Base-by-base conservation (phyloP, 2,113 vertebrate species). In the Noturus placidus region DNA sequence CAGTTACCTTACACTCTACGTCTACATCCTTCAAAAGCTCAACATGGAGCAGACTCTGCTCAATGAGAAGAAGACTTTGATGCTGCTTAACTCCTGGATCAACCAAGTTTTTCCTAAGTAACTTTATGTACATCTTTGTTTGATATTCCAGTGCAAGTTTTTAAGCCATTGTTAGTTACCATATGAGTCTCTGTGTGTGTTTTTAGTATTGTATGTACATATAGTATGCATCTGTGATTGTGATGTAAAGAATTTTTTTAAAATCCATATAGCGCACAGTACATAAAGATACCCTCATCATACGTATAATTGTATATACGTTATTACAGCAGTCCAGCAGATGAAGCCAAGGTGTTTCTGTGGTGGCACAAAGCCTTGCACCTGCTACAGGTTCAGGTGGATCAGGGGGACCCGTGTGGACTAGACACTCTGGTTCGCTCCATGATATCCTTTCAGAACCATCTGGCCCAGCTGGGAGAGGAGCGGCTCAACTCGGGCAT, bases 321-420 rank as follows among this genome's bases (percentile, higher is more conserved):
- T 90, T 78, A 72, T 61, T 86, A 38, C 93, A 99, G 98, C 86
- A 96, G 96, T 56, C 87, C 93, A 1, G 93, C 93, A 30, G 97
- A 99, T 33, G 98, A 99, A 91, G 96, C 97, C n/a, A 99, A 99
- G 91, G 95, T 99, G 89, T 98, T 99, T 83, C 93, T 99, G 14
- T 99, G 98, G 98, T 99, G 98, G 97, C 97, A 99, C 89, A 98
- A 99, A 90, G 93, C 94, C 10, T 91, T 99, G 25, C 94, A 95
- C 89, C 95, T 97, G 92, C 91, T 97, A 86, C 94, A 96, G 90
- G 93, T 96, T 30, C 98, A 99, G 92, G 88, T 93, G 4, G 95
- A 97, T 76, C 97, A 97, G 88, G 95, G 93, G 0, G 97, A 97
- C 52, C 25, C 92, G 0, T 0, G 95, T 57, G 72, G 95, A 61